Base-by-base conservation (phyloP, 2,888 invertebrate species). In the Metacarcinus magister region DNA sequence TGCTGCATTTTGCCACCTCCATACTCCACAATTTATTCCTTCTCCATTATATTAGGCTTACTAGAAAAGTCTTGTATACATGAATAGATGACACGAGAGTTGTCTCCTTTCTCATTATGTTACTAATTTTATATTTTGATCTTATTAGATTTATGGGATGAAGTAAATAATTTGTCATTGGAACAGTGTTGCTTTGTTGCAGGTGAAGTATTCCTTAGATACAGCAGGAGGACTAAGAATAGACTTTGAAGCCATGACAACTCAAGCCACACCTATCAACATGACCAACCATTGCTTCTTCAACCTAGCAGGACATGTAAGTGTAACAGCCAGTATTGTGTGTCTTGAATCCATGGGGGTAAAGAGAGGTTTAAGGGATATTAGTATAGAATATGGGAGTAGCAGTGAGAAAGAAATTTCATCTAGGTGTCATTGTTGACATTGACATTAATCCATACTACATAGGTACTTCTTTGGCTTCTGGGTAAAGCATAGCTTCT, bases 271-370 rank as follows among this genome's bases (percentile, higher is more conserved):
- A 0, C 98, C 98, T 23, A 98, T 99, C 96, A 99, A 99, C 97
- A 98, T 99, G 95, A 99, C 99, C 92, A 99, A 98, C 97, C 98
- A 99, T 97, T 98, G 98, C 0, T 99, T 99, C 97, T 99, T 99
- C 97, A 99, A 99, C 98, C 98, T 99, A 87, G 99, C 98, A 93
- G 99, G 99, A n/a, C 99, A 99, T 98, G 98, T 96, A 92, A 91
- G 96, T 92, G 44, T 13, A 43, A 28, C 75, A 75, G 75, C 28
- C 8, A n/a, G 28, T 28, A 10, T 23, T 75, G n/a, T 75, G 75
- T 28, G 23, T n/a, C 28, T 28, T 28, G 7, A n/a, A 75, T 28
- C 28, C 0, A n/a, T 28, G 28, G 19, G 60, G 0, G 10, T 23
- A 23, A 4, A 60, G 10, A 7, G 48, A 48, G 7, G 13, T 23